Conservation (phyloP, 2,113 vertebrate species). For the Noctilio leporinus region DNA sequence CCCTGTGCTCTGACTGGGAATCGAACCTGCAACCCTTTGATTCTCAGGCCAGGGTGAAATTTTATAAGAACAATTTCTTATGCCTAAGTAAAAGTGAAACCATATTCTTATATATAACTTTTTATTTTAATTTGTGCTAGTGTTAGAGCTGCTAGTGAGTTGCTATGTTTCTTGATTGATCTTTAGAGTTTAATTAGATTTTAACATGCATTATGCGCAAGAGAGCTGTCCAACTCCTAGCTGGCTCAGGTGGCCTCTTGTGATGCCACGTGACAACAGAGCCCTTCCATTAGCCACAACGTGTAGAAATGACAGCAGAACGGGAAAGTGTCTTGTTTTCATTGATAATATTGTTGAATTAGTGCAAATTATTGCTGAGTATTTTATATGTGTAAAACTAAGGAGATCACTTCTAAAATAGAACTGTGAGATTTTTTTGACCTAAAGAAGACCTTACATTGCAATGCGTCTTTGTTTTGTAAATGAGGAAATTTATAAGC, state of each 20-base stretch:
- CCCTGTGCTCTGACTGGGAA: too few relatives aligned
- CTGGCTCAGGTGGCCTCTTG: not conserved
- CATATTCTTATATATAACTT: not conserved
- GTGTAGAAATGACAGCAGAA: not conserved
- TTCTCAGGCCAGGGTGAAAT: too few relatives aligned
- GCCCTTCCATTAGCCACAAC: not conserved
- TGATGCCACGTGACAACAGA: not conserved
- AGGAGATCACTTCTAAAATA: not conserved
- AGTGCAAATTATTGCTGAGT: not conserved
- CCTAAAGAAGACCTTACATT: not conserved
- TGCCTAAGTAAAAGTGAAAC: not conserved
- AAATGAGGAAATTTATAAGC: not conserved
- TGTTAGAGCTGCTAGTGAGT: not conserved
- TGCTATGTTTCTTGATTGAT: not conserved
- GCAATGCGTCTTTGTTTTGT: not conserved
- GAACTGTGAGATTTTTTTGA: not conserved
- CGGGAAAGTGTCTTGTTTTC: not conserved
- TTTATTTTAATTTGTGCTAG: not conserved
- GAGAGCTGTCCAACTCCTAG: not conserved
- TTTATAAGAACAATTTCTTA: not conserved
- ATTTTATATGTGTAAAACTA: not conserved
- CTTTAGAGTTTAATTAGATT: not conserved
- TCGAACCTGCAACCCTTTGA: too few relatives aligned
- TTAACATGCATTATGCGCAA: not conserved
- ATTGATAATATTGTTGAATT: not conserved